phyloP scores from a whole-genome alignment of 2,113 vertebrate genomes.

The Ictalurus furcatus region DNA sequence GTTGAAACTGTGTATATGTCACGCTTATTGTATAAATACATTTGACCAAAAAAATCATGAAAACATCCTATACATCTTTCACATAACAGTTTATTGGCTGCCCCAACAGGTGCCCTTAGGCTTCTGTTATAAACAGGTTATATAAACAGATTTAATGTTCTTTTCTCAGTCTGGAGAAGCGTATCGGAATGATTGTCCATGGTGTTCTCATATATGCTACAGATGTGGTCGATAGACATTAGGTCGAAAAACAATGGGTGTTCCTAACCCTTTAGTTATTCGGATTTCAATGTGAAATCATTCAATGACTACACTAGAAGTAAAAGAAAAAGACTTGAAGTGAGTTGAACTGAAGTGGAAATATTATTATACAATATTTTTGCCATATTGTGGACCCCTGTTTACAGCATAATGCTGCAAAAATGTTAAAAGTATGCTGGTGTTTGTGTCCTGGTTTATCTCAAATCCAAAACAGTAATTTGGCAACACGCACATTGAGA shows the following conservation, averaged over 20 bases:
- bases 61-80: constrained; percentile 4
- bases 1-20: not conserved
- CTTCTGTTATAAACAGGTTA: not conserved
- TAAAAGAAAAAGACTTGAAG: not conserved
- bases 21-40: not conserved
- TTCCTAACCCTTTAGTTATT: not conserved
- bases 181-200: not conserved
- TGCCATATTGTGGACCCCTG: constrained; percentile 17
- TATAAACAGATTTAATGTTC: not conserved
- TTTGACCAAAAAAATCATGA: not conserved
- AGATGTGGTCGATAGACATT: not conserved
- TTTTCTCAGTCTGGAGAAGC: constrained; percentile 1
- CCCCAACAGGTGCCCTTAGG: not conserved
- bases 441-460: constrained; percentile 31
- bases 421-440: constrained; percentile 23
- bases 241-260: no score
- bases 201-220: not conserved
- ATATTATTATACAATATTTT: not conserved
- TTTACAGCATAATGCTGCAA: not conserved
- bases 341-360: not conserved
- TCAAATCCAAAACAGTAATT: constrained; percentile 14
- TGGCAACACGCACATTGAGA: constrained; percentile 16
- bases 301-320: not conserved
- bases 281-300: not conserved
- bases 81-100: not conserved